Evolutionary conservation across 1,140 invertebrate species (phyloP), one percentile per base, ranked within the genome.

Genomic region (Periplaneta americana): DNA sequence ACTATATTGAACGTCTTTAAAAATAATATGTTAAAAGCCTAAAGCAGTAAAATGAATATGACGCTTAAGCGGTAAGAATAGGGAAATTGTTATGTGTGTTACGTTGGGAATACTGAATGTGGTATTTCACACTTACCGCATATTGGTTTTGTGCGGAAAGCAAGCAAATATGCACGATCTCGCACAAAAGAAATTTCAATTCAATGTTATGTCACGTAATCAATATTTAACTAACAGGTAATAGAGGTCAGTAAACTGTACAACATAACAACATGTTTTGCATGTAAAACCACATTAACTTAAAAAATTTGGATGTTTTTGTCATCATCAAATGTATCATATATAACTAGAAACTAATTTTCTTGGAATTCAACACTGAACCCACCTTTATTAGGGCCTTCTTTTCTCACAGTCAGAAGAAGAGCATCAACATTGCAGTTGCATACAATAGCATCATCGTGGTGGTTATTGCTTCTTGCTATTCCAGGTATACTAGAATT

Each of bases 351-450:
- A 15, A 22, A 57, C 13, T 15, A 15, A 13, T 15, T 15, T 57
- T 57, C 22, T 57, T 57, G 22, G 22, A 57, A 57, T 57, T 13
- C 11, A 57, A 57, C 11, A 15, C 3, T 75, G 36, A 77, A 86
- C 84, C 86, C 86, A 91, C 93, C 95, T 88, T 92, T 92, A 89
- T 97, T 97, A 9, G 92, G 91, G 18, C 93, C 95, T 81, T 95
- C 93, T 87, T 96, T 97, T 80, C 90, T 89, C 0, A 96, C 94
- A 78, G 93, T 95, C 18, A 94, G 86, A 81, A 93, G 89, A 37
- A 90, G 87, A 11, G 93, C 92, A 34, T 86, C 85, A 79, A 90
- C 85, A 81, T 92, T 89, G 84, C 93, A 94, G 5, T 88, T 85
- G 85, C 93, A 94, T 11, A 81, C 81, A 22, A 81, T 74, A 17